Base-by-base conservation (phyloP, 2,888 invertebrate species). In the Leptopilina drosophilae region DNA sequence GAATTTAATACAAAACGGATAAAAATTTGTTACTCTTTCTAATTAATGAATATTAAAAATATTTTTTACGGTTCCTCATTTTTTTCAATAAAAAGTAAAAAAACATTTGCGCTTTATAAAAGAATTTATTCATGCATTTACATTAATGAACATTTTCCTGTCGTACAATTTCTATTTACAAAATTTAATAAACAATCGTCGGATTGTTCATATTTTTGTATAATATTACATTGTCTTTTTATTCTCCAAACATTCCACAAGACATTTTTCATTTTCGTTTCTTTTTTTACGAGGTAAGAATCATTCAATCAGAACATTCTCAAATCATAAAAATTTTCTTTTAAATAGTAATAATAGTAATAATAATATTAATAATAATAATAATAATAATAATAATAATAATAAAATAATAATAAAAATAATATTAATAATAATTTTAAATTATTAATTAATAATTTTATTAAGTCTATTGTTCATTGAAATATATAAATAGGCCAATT, bases 141-240 rank as follows among this genome's bases (percentile, higher is more conserved):
- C 53, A 73, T 33, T 73, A 73, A 53, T 49, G 20, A 73, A 73
- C 56, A 73, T 73, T 73, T 73, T 73, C 26, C 73, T 53, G 73
- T 56, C 56, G 53, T 53, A 73, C 73, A 73, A 73, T 73, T 73
- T 73, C 8, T 73, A 73, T 73, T 73, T 73, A 73, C 73, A 73
- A 49, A 69, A 20, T 69, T 69, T 53, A 53, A 69, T 69, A 69
- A 69, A 69, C 56, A 14, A 56, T 40, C 20, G 73, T n/a, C 73
- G 33, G 14, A 53, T 14, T 53, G 67, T 53, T 73, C n/a, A 73
- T 62, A 73, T 73, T 73, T 33, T 73, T 49, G 46, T 46, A 15
- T 49, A 49, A 67, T 67, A n/a, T 1, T 67, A 67, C 67, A 67
- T 46, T 46, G 20, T 67, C 15, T 46, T 59, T 59, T 49, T 12